These are phyloP conservation scores for Hesperophylax magnus DNA, from an alignment of 1,140 invertebrate species.

Conservation along the genomic window DNA sequence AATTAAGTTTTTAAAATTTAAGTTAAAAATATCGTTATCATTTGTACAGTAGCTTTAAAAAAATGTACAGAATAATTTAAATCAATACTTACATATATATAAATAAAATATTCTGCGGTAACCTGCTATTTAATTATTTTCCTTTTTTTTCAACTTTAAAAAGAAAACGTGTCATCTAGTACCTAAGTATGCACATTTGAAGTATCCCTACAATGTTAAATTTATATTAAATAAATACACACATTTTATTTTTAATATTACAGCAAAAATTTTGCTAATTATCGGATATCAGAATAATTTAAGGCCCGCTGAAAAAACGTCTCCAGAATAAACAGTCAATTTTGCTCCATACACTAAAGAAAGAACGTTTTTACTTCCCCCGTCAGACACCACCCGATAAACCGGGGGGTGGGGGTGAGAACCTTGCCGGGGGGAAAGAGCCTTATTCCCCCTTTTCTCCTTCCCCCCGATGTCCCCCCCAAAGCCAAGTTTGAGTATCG, in stretches of 20 bases:
- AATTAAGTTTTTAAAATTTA: too few species aligned
- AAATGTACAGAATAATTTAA: too few species aligned
- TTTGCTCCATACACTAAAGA: slow-evolving; percentile 2
- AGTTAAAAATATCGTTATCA: too few species aligned
- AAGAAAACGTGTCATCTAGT: background rate
- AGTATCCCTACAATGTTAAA: background rate
- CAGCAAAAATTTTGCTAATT: background rate
- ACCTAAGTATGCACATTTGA: background rate
- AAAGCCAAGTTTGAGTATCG: background rate
- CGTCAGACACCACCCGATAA: background rate
- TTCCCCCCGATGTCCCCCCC: background rate
- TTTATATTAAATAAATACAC: too few species aligned
- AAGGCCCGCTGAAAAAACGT: background rate
- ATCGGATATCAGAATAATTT: background rate
- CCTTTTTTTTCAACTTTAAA: background rate
- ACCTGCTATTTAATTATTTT: background rate
- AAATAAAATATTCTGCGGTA: too few species aligned
- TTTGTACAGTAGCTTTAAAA: too few species aligned
- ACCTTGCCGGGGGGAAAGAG: too few species aligned
- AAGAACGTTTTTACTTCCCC: background rate
- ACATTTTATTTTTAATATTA: too few species aligned
- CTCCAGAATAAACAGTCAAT: background rate
- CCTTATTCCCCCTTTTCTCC: background rate
- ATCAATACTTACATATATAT: too few species aligned
- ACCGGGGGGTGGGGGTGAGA: too few species aligned